Base-by-base conservation (phyloP, 2,113 vertebrate species). In the Hassar affinis region DNA sequence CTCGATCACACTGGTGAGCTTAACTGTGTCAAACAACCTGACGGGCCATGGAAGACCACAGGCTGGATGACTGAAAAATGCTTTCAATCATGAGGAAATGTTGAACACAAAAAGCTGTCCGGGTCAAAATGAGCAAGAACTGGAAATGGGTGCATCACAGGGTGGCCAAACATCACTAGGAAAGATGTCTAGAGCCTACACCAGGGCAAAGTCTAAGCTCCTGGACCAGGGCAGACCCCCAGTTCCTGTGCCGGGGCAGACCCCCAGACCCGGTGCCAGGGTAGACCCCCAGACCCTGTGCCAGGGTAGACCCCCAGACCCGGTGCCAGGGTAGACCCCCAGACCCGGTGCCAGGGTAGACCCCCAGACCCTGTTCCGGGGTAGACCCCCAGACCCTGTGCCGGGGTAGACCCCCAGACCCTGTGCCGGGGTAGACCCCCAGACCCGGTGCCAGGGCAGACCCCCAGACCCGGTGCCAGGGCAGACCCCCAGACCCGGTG, bases 11-110 rank as follows among this genome's bases (percentile, higher is more conserved):
- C 51, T 6, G 49, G 49, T 20, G 52, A 77, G 30, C 33, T 56
- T 54, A 76, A 35, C 49, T 54, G 51, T 77, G 52, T 77, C 20
- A 77, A 77, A 77, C 51, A 77, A 77, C 9, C 20, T 35, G 74
- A 54, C 49, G 35, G 49, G 30, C 49, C 74, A 12, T 12, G 20
- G 74, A 77, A 38, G 51, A 77, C 51, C 49, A 56, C 74, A 77
- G 74, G 30, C 51, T 14, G 22, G 33, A 56, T 1, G 5, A 35
- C 51, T 74, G 7, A 74, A 74, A 74, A 77, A 56, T 54, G 27
- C 74, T 56, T 54, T 76, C 51, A 22, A 54, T 33, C 49, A 33
- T 54, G 30, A 76, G 56, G 51, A 76, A 49, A 30, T 75, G 68
- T 30, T 75, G 69, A 72, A n/a, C 25, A 45, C 45, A 72, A 74